Evolutionary conservation across 2,888 invertebrate genomes (phyloP).

Genomic region (Macrophya alboannulata): DNA sequence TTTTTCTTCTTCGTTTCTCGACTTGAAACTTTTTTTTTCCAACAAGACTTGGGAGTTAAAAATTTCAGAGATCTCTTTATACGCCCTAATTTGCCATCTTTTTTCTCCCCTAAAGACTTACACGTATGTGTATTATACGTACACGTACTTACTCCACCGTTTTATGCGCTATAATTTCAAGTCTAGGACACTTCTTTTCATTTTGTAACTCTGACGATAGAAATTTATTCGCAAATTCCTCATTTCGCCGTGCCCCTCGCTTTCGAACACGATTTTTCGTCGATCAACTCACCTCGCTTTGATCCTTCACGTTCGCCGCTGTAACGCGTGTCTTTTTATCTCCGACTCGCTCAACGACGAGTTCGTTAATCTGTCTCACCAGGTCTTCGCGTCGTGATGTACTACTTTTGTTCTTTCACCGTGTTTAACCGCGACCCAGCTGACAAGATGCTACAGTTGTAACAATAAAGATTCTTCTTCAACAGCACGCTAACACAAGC

Average conservation of each 20-base stretch:
- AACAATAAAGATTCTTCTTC: constrained; percentile 18
- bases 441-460: background rate
- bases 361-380: constrained; percentile 19
- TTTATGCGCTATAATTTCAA: background rate
- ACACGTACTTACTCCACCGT: background rate
- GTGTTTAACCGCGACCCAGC: background rate
- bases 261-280: background rate
- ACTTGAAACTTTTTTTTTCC: background rate
- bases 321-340: constrained; percentile 20
- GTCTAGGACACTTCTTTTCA: background rate
- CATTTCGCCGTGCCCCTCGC: background rate
- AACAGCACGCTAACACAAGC: background rate
- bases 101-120: background rate
- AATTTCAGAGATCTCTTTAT: constrained; percentile 24
- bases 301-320: background rate
- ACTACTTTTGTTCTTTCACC: background rate
- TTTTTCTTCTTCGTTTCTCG: no score
- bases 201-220: background rate
- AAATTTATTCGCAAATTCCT: background rate
- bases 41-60: background rate
- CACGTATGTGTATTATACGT: background rate
- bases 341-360: background rate
- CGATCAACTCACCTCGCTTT: background rate
- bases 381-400: background rate
- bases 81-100: background rate